Evolutionary conservation across 2,113 vertebrate genomes (phyloP), one percentile per base, ranked within the genome.

Genomic region (Geococcyx californianus): DNA sequence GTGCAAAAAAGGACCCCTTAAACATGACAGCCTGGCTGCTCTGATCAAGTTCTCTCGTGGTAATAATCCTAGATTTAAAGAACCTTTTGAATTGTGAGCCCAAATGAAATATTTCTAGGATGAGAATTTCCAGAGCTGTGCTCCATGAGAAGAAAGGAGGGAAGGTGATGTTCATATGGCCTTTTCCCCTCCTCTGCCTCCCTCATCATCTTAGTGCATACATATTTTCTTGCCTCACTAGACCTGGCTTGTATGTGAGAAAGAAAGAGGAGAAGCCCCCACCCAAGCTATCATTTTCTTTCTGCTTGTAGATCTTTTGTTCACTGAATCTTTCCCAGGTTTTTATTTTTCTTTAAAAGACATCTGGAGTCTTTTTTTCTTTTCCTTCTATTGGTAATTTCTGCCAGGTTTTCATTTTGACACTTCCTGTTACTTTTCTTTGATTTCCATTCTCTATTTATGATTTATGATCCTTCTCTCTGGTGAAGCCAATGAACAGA

Each of bases 391-490:
- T 95, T 89, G 89, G 91, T 94, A 93, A 95, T 95, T 93, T 94
- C 69, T 97, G 95, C 94, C 96, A 97, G 96, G 80, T 95, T 97
- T 95, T 96, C 95, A 94, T 97, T 97, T 90, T 96, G 95, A 95
- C 94, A 84, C 95, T 96, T 96, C 96, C 96, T 97, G 94, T 97
- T 90, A 90, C 93, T 97, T 93, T 94, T 81, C 94, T 96, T 96
- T 96, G 95, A 96, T 97, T 96, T 92, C 66, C 60, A 92, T 92
- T 90, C 94, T 94, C 66, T 79, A 36, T 78, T 89, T 95, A 69
- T 96, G 94, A 97, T 97, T 96, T 97, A 97, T 94, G 90, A 90
- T 92, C 58, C 94, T 94, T 90, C 72, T 81, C 73, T 90, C 90
- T 93, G 54, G 85, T 92, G 93, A 49, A 95, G 90, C 86, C 86